These are phyloP conservation scores for Eptesicus fuscus DNA, from an alignment of 2,113 vertebrate species.

Conservation along the genomic window DNA sequence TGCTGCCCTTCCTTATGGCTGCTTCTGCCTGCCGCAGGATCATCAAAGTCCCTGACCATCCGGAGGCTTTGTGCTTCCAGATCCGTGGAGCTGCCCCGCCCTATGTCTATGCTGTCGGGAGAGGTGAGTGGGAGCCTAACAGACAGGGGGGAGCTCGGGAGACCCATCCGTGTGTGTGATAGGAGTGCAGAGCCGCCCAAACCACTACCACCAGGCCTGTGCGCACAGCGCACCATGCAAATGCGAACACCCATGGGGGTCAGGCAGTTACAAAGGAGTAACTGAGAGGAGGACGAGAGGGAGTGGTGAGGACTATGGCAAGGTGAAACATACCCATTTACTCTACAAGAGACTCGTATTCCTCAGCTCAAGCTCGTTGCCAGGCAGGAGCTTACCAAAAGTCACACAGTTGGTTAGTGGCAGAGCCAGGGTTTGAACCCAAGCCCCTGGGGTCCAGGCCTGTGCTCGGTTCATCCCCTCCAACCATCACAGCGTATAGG, in stretches of 20 bases:
- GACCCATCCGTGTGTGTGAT: fast-evolving
- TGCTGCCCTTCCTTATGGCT: background rate
- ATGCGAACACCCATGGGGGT: fast-evolving
- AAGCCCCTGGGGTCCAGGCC: too few relatives aligned
- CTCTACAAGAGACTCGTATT: background rate
- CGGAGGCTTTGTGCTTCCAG: constrained; percentile 91
- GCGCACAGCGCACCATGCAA: fast-evolving
- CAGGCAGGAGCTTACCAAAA: background rate
- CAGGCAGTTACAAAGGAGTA: background rate
- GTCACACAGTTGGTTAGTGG: background rate
- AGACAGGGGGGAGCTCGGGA: background rate
- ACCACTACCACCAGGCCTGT: too few relatives aligned
- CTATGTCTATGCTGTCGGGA: constrained; percentile 91
- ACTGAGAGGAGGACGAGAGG: background rate
- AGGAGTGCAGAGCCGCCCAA: background rate
- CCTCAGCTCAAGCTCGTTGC: background rate
- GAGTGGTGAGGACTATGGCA: background rate
- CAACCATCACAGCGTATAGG: fast-evolving
- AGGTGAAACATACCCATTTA: background rate
- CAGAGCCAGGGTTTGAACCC: background rate
- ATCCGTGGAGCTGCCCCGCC: constrained; percentile 91
- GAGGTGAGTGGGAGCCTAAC: constrained; percentile 82
- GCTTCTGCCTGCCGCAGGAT: constrained; percentile 82
- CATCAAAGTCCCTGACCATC: constrained; percentile 93
- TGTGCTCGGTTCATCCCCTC: too few relatives aligned